These are phyloP conservation scores for Eolophus roseicapilla DNA, from an alignment of 2,113 vertebrate species.

Conservation along the genomic window DNA sequence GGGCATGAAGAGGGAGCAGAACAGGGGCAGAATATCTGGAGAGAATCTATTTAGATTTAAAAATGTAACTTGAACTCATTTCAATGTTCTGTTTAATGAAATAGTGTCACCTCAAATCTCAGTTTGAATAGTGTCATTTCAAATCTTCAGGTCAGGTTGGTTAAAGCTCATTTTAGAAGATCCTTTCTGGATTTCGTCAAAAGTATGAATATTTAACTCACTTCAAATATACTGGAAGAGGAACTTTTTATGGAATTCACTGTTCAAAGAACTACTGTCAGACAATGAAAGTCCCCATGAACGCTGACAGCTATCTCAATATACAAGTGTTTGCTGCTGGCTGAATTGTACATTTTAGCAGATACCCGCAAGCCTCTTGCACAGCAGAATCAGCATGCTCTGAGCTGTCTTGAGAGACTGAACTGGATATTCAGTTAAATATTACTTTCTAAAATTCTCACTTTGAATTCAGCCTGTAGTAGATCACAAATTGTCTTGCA, in stretches of 20 bases:
- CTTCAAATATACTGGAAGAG: background rate
- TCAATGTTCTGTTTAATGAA: background rate
- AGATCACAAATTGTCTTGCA: background rate
- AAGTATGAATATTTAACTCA: background rate
- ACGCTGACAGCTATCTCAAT: background rate
- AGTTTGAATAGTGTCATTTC: background rate
- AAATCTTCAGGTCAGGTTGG: background rate
- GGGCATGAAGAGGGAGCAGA: background rate
- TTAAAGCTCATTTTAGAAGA: background rate
- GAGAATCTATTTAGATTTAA: background rate
- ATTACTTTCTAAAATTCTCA: background rate
- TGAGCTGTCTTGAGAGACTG: background rate
- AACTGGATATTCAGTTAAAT: background rate
- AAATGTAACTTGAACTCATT: background rate
- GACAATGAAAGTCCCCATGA: background rate
- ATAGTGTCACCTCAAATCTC: background rate
- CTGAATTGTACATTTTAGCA: background rate
- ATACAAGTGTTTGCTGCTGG: background rate
- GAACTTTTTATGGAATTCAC: background rate
- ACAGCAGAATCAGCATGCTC: background rate
- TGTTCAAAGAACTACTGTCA: background rate
- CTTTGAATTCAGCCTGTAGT: background rate
- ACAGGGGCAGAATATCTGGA: background rate
- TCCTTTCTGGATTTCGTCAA: background rate
- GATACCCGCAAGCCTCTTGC: background rate